Evolutionary conservation across 2,888 invertebrate genomes (phyloP), one percentile per base, ranked within the genome.

Genomic region (Leucophenga maculata): DNA sequence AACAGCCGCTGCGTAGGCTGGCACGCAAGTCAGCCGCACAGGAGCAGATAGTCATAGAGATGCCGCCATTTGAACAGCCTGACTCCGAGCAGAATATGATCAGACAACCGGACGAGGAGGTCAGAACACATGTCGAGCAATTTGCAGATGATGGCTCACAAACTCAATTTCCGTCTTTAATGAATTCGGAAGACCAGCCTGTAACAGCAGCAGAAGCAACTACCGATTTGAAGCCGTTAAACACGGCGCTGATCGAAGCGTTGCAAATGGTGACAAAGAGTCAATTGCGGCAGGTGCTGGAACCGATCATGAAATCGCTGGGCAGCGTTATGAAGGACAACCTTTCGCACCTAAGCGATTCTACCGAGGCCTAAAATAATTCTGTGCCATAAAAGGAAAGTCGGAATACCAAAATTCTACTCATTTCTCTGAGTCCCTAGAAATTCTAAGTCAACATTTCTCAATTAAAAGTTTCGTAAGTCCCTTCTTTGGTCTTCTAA

Each of bases 251-350:
- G 0, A 71, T 85, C 9, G 81, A 86, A 67, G 82, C 84, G 6
- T 69, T 88, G 65, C 80, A 85, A 48, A 76, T 78, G 11, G 83
- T 86, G 13, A 85, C 87, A 11, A 82, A 85, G 66, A 77, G 82
- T 48, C 78, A 83, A 70, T 74, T 83, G n/a, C 78, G 82, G 26
- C 75, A 86, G 67, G 79, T 86, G 14, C 75, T 88, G 6, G 80
- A 79, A 26, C 86, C 88, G 1, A 72, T 84, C 1, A 74, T 83
- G 18, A 76, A 77, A 44, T 75, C 85, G 0, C 74, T 86, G 22
- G 75, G 76, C 18, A 66, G 54, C 39, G 75, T 79, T 31, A 69
- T 82, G 31, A 73, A 26, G 2, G 26, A 26, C 3, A 26, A 26
- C 26, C 26, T 26, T 26, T 26, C 2, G 26, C 26, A 26, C 4